phyloP scores from a whole-genome alignment of 2,888 invertebrate species.

The Pristionchus entomophagus region DNA sequence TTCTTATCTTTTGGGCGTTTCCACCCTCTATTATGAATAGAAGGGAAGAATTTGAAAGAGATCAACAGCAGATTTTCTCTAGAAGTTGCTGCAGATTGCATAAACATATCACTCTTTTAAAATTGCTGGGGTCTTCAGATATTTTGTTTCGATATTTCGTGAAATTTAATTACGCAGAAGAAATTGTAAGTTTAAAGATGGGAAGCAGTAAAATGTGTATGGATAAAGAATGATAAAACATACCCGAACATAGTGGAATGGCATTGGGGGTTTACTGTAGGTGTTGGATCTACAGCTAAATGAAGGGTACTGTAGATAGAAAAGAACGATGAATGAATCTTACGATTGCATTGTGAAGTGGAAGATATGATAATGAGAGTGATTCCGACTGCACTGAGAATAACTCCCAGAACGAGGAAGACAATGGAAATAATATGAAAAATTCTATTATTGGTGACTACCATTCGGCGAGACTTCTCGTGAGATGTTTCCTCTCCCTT shows the following conservation, averaged over 20 bases:
- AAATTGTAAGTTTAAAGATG: not conserved
- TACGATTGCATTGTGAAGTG: conserved; percentile 10
- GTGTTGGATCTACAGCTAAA: not conserved
- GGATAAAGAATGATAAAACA: not conserved
- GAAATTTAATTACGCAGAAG: too few species aligned
- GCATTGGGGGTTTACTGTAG: not conserved
- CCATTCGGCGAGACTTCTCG: conserved; percentile 26
- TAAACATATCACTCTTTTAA: too few species aligned
- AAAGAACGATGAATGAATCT: not conserved
- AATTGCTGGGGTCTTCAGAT: too few species aligned
- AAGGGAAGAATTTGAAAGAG: not conserved
- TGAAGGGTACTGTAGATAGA: not conserved
- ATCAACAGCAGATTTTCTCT: not conserved
- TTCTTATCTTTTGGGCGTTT: not conserved
- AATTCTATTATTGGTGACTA: conserved; percentile 14
- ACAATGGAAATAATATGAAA: not conserved
- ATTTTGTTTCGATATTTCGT: too few species aligned
- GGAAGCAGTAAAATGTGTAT: too few species aligned
- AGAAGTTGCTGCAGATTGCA: too few species aligned
- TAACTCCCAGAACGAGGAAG: not conserved
- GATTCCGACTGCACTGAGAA: conserved; percentile 26
- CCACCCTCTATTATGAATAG: not conserved
- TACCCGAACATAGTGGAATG: not conserved
- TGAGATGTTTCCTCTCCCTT: conserved; percentile 3
- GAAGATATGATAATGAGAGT: conserved; percentile 39